Evolutionary conservation across 2,113 vertebrate genomes (phyloP).

Genomic region (Cettia cetti): DNA sequence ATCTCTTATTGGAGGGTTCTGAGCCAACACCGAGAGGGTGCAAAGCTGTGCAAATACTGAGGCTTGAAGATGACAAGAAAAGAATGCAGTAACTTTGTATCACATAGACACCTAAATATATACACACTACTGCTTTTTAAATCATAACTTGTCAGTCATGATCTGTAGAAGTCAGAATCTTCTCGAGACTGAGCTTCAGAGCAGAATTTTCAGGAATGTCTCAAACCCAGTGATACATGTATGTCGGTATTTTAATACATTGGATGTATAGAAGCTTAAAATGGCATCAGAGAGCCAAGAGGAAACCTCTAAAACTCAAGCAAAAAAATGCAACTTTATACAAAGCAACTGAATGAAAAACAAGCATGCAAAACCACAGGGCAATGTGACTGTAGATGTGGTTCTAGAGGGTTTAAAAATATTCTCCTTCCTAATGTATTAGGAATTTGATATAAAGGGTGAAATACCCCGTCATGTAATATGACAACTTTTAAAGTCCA

Average conservation of each 20-base stretch:
- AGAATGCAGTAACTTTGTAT: not conserved
- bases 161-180: not conserved
- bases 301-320: not conserved
- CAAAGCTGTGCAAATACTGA: not conserved
- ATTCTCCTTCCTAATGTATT: not conserved
- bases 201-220: not conserved
- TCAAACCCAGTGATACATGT: not conserved
- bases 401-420: not conserved
- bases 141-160: not conserved
- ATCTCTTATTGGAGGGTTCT: not conserved
- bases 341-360: not conserved
- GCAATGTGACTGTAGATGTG: not conserved
- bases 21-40: not conserved
- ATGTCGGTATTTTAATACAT: not conserved
- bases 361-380: not conserved
- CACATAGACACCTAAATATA: not conserved
- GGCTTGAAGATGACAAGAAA: not conserved
- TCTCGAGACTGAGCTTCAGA: not conserved
- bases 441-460: not conserved
- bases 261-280: not conserved
- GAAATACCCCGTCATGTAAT: not conserved
- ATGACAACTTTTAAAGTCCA: not conserved
- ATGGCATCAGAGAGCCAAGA: not conserved
- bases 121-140: not conserved
- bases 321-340: not conserved